phyloP scores from a whole-genome alignment of 1,140 invertebrate species.

The Tetragonula clypearis region DNA sequence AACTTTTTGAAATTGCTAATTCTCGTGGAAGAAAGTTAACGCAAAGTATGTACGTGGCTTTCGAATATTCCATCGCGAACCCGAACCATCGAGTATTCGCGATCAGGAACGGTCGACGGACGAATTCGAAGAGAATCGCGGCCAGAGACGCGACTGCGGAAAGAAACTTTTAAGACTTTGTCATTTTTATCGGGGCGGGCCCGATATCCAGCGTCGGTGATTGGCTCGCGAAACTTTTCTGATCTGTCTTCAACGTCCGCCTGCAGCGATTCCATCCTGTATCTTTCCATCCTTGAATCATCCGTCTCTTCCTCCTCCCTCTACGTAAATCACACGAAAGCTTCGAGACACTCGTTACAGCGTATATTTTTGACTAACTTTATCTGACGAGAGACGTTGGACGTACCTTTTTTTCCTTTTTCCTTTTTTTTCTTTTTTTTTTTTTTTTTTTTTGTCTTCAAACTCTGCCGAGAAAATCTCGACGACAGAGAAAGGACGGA shows the following conservation, averaged over 20 bases:
- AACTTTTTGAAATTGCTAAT: background rate
- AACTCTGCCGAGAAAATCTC: no score
- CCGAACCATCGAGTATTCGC: background rate
- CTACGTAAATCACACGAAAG: slow-evolving; percentile 63
- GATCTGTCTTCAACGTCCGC: slow-evolving; percentile 73
- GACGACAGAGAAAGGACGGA: no score
- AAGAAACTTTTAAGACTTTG: slow-evolving; percentile 76
- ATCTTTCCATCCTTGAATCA: slow-evolving; percentile 18
- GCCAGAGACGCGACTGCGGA: background rate
- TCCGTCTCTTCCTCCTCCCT: background rate
- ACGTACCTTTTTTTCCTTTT: background rate
- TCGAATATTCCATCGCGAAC: background rate
- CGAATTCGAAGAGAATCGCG: slow-evolving; percentile 17
- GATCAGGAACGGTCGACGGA: background rate
- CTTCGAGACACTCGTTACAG: slow-evolving; percentile 36
- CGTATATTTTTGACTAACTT: slow-evolving; percentile 4
- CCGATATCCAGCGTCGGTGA: slow-evolving; percentile 74
- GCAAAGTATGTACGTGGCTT: background rate
- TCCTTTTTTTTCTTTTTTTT: no score
- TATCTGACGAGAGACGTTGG: background rate
- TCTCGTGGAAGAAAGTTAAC: background rate
- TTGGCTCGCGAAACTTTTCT: slow-evolving; percentile 78
- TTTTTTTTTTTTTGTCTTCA: no score
- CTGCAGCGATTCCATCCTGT: background rate
- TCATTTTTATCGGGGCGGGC: slow-evolving; percentile 78